These are phyloP conservation scores for Gallirallus australis DNA, from an alignment of 2,797 vertebrate genomes.

Conservation along the genomic window DNA sequence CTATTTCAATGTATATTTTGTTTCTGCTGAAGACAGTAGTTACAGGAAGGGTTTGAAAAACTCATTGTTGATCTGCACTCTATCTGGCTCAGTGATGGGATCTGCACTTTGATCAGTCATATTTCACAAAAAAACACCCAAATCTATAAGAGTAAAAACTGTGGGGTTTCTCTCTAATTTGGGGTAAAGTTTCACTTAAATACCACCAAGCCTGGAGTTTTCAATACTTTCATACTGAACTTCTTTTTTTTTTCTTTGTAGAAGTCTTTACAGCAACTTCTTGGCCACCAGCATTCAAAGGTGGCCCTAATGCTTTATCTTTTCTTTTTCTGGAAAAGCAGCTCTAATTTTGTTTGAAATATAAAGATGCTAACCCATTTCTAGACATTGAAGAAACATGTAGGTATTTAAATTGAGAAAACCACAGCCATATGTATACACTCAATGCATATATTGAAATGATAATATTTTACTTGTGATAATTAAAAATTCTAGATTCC, in stretches of 20 bases:
- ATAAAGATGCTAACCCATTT: neutral
- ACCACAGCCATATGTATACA: neutral
- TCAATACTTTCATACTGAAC: neutral
- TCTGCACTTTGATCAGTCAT: neutral
- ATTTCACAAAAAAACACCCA: neutral
- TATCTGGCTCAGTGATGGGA: neutral
- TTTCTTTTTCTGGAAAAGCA: neutral
- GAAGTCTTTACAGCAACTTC: neutral
- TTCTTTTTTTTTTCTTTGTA: neutral
- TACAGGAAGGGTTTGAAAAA: neutral
- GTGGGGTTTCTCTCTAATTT: neutral
- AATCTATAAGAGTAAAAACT: neutral
- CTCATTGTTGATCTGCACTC: neutral
- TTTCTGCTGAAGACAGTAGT: neutral
- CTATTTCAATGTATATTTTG: neutral
- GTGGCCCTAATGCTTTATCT: neutral
- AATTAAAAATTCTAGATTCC: neutral
- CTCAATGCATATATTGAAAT: neutral
- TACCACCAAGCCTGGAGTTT: neutral
- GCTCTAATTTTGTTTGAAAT: neutral
- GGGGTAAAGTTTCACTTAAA: neutral
- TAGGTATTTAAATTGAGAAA: neutral
- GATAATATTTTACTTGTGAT: neutral
- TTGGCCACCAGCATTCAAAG: neutral
- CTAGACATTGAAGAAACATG: neutral